A percentile compares a stretch with the other conserved stretches of the same genome.
These are phyloP conservation scores for Odontothrips loti DNA, from an alignment of 2,888 invertebrate genomes.

Conservation along the genomic window DNA sequence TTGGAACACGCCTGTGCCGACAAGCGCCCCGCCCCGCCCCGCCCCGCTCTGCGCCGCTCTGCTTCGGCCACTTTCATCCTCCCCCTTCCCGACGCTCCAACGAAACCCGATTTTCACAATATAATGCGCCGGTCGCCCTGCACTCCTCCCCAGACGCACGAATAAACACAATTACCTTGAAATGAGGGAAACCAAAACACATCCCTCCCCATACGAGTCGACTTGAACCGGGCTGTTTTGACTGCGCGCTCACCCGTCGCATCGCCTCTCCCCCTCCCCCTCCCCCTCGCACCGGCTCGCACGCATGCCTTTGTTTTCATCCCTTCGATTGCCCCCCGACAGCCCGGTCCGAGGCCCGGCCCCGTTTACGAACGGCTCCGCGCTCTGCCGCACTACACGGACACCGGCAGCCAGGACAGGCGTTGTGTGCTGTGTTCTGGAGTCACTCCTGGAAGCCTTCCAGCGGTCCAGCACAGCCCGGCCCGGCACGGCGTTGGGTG, in stretches of 20 bases:
- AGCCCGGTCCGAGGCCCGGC: too few relatives aligned
- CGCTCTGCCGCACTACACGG: too few relatives aligned
- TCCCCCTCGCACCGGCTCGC: background rate
- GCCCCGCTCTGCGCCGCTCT: background rate
- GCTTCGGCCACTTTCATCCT: background rate
- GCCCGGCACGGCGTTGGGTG: too few relatives aligned
- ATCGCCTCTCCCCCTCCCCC: background rate
- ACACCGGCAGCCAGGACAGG: too few relatives aligned
- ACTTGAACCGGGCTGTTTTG: background rate
- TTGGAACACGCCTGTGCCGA: background rate
- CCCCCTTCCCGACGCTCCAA: background rate
- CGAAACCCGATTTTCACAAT: background rate
- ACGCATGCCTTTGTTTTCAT: too few relatives aligned
- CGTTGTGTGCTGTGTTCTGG: too few relatives aligned
- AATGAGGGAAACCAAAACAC: conserved; percentile 17
- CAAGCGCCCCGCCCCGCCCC: background rate
- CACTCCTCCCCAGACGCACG: background rate
- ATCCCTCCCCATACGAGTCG: background rate
- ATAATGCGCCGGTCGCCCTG: too few relatives aligned
- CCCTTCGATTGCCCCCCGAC: too few relatives aligned
- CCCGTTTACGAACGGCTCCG: too few relatives aligned
- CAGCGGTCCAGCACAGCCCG: too few relatives aligned
- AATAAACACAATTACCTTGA: conserved; percentile 18
- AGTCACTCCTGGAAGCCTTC: too few relatives aligned
- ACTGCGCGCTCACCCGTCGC: background rate